These are phyloP conservation scores for Hypomecis atomaria DNA, from an alignment of 2,888 invertebrate species.

Conservation along the genomic window DNA sequence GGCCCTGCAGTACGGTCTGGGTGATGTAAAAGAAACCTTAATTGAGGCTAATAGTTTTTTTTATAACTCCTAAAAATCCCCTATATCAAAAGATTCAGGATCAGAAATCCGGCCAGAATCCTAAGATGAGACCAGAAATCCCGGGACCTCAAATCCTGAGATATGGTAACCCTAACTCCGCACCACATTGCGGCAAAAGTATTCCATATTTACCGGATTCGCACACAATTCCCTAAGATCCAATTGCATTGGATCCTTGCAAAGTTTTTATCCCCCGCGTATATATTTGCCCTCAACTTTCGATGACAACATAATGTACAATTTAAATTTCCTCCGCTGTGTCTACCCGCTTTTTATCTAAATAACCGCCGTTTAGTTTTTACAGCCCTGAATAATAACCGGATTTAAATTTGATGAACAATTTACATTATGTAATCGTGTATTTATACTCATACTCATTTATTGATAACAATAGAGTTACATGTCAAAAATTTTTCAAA, in stretches of 20 bases:
- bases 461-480: too few relatives aligned
- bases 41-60: too few relatives aligned
- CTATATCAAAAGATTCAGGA: too few relatives aligned
- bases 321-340: constrained; percentile 71
- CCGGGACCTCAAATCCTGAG: too few relatives aligned
- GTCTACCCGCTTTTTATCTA: constrained; percentile 39
- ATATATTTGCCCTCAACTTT: constrained; percentile 56
- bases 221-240: constrained; percentile 58
- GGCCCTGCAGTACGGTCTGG: too few relatives aligned
- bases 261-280: constrained; percentile 56
- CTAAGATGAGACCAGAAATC: too few relatives aligned
- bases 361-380: constrained; percentile 62
- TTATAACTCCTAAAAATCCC: too few relatives aligned
- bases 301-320: constrained; percentile 63
- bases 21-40: too few relatives aligned
- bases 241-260: constrained; percentile 52
- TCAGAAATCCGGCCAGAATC: too few relatives aligned
- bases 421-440: constrained; percentile 50
- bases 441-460: too few relatives aligned
- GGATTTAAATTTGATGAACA: constrained; percentile 56
- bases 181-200: constrained; percentile 47
- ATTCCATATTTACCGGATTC: constrained; percentile 53
- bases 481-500: too few relatives aligned
- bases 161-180: constrained; percentile 17
- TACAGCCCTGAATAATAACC: constrained; percentile 60